Evolutionary conservation across 1,140 invertebrate genomes (phyloP).

Genomic region (Rhopalosiphum padi): DNA sequence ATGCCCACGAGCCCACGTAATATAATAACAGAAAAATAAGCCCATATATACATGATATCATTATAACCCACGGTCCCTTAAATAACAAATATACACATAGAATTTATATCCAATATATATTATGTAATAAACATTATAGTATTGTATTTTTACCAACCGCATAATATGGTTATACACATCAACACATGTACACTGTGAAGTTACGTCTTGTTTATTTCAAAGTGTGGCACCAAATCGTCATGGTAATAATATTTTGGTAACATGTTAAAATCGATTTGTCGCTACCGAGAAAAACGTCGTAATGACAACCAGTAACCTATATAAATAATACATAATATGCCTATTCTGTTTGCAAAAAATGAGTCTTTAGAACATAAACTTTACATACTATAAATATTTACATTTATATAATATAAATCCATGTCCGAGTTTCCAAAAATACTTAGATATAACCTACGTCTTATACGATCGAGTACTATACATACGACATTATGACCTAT

Average conservation of each 20-base stretch:
- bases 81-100: background rate
- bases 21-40: background rate
- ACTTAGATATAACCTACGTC: background rate
- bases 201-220: slow-evolving; percentile 27
- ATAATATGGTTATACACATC: background rate
- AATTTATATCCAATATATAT: background rate
- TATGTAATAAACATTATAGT: background rate
- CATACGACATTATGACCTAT: too few relatives aligned
- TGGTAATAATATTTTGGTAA: slow-evolving; percentile 29
- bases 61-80: background rate
- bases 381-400: background rate
- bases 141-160: too few relatives aligned
- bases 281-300: background rate
- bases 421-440: background rate
- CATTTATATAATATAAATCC: background rate
- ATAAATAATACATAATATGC: background rate
- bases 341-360: background rate
- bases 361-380: background rate
- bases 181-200: background rate
- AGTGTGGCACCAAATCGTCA: slow-evolving; percentile 31
- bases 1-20: too few relatives aligned
- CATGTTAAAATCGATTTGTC: slow-evolving; percentile 35
- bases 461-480: background rate
- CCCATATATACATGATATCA: background rate
- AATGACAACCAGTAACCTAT: slow-evolving; percentile 4